Evolutionary conservation across 2,113 vertebrate genomes (phyloP).

Genomic region (Albula glossodonta): DNA sequence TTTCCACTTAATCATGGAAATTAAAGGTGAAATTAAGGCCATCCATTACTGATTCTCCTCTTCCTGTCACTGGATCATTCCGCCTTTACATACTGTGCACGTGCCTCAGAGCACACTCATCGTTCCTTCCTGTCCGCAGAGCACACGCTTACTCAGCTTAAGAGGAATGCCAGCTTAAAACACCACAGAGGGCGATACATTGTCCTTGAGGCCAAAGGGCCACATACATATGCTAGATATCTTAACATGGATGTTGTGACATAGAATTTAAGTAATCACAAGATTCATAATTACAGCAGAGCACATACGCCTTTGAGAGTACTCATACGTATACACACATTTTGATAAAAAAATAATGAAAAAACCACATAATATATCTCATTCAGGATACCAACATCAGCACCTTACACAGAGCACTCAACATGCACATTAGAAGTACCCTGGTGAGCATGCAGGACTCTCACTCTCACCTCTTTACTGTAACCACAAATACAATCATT

Average conservation of each 20-base stretch:
- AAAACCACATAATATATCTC: not conserved
- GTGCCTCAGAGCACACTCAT: not conserved
- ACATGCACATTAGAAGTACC: not conserved
- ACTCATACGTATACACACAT: not conserved
- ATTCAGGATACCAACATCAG: not conserved
- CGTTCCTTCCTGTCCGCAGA: not conserved
- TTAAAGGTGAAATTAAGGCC: conserved; percentile 1
- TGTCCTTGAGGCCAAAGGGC: not conserved
- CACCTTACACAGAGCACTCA: not conserved
- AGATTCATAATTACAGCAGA: not conserved
- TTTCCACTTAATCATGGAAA: not conserved
- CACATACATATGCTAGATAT: not conserved
- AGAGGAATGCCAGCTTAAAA: not conserved
- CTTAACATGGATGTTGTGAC: not conserved
- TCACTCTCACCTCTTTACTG: not conserved
- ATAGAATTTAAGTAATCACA: not conserved
- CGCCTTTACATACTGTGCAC: not conserved
- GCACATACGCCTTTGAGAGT: not conserved
- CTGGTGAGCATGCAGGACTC: not conserved
- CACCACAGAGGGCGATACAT: not conserved
- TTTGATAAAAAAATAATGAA: not conserved
- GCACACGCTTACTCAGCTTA: not conserved
- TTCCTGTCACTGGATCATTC: not conserved
- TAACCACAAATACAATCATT: not conserved
- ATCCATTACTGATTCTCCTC: not conserved